Conservation (phyloP, 2,113 vertebrate genomes). For the Phoxinus phoxinus region DNA sequence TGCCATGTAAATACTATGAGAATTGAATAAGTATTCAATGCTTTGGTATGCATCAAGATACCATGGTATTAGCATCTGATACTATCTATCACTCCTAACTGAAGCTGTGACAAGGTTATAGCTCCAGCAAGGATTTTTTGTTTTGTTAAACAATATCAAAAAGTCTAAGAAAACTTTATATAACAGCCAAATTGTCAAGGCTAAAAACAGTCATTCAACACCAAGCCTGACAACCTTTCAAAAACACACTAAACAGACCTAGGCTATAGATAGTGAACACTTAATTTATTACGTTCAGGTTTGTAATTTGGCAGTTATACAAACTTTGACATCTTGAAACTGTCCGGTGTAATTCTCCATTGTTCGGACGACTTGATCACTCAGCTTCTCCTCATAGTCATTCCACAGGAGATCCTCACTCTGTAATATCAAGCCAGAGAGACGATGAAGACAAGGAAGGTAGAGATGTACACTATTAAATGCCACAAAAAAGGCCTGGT, state of each 20-base stretch:
- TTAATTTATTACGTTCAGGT: not conserved
- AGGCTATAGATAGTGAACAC: not conserved
- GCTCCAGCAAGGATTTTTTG: too few relatives aligned
- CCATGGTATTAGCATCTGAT: not conserved
- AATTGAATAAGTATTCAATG: not conserved
- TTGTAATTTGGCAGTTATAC: not conserved
- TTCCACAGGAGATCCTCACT: conserved; percentile 95
- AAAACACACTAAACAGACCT: not conserved
- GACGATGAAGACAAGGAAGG: not conserved
- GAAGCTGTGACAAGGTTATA: not conserved
- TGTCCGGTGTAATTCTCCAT: conserved; percentile 94
- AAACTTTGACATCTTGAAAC: conserved; percentile 90
- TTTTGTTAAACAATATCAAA: not conserved
- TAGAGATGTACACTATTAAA: not conserved
- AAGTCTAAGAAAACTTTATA: not conserved
- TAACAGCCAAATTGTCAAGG: not conserved
- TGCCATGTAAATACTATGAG: not conserved
- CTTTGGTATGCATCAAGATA: not conserved
- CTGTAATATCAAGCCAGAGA: conserved; percentile 66
- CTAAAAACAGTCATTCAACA: not conserved
- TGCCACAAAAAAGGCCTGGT: conserved; percentile 4
- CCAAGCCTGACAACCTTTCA: not conserved
- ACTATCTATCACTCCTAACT: not conserved
- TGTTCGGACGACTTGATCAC: conserved; percentile 85
- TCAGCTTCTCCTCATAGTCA: conserved; percentile 91